A percentile compares a stretch with the other conserved stretches of the same genome.
Conservation (phyloP, 2,113 vertebrate species). For the Entosphenus tridentatus region DNA sequence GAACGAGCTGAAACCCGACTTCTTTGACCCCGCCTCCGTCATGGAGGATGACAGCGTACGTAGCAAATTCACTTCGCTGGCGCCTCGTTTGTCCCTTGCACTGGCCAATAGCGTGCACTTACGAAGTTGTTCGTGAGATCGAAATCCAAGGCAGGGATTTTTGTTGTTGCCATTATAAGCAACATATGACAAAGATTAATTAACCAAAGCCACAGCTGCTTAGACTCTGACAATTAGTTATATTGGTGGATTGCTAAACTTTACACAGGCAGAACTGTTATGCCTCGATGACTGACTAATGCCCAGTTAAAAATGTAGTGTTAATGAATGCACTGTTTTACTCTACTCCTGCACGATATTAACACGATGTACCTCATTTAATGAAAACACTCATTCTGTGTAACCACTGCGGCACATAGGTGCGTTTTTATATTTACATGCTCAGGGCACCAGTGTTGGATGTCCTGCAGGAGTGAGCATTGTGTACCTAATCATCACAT, state of each 20-base stretch:
- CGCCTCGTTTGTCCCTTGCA: background rate
- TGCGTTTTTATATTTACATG: background rate
- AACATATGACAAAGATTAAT: background rate
- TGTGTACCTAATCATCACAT: background rate
- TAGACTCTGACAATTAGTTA: background rate
- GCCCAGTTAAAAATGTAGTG: too few species aligned
- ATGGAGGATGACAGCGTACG: constrained; percentile 91
- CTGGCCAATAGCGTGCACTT: background rate
- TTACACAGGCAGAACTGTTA: too few species aligned
- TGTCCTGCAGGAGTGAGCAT: background rate
- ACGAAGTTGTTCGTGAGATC: background rate
- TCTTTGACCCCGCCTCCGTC: constrained; percentile 96
- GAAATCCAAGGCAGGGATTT: background rate
- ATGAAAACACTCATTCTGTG: background rate
- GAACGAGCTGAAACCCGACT: constrained; percentile 94
- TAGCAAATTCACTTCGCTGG: constrained; percentile 10
- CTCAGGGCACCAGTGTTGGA: too few species aligned
- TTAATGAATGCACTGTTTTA: background rate
- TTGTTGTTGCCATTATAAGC: background rate
- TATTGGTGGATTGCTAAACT: background rate
- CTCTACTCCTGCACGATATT: background rate
- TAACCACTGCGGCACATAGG: background rate
- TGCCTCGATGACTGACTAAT: too few species aligned
- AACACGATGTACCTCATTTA: background rate
- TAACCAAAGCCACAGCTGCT: background rate